Evolutionary conservation across 1,140 invertebrate genomes (phyloP).

Genomic region (Luehdorfia chinensis): DNA sequence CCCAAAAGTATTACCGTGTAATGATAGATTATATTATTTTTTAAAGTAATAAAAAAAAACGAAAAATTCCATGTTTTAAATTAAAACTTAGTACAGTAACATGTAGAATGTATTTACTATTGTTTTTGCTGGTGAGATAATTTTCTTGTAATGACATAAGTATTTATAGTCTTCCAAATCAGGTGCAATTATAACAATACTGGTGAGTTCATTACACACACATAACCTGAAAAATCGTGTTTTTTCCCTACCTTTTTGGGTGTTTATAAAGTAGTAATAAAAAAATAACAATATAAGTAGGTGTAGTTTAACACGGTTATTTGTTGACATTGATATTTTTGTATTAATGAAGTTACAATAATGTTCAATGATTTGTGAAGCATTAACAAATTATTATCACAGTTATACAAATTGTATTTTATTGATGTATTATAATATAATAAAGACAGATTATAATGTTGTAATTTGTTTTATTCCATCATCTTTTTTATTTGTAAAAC

Average conservation of each 20-base stretch:
- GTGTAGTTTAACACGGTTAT: constrained; percentile 1
- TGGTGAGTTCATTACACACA: not conserved
- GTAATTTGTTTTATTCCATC: constrained; percentile 19
- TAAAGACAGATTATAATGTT: constrained; percentile 63
- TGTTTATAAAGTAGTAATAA: constrained; percentile 1
- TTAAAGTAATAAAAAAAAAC: constrained; percentile 3
- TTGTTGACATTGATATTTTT: constrained; percentile 16
- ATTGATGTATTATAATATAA: constrained; percentile 65
- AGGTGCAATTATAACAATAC: constrained; percentile 9
- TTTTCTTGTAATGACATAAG: too few relatives aligned
- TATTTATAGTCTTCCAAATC: constrained; percentile 14
- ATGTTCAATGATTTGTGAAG: constrained; percentile 18
- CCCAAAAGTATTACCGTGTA: constrained; percentile 50
- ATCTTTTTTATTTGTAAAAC: constrained; percentile 12
- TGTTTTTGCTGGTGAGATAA: too few relatives aligned
- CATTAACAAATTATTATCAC: constrained; percentile 50
- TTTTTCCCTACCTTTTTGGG: constrained; percentile 8
- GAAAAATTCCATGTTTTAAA: too few relatives aligned
- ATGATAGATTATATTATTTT: constrained; percentile 12
- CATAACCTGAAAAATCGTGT: not conserved
- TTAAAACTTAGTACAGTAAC: too few relatives aligned
- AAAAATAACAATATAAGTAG: too few relatives aligned
- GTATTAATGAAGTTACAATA: constrained; percentile 6
- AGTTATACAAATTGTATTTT: constrained; percentile 65
- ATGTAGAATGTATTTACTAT: too few relatives aligned